A percentile compares a stretch with the other conserved stretches of the same genome.
Evolutionary conservation across 2,888 invertebrate genomes (phyloP).

Genomic region (Drosophila putrida): DNA sequence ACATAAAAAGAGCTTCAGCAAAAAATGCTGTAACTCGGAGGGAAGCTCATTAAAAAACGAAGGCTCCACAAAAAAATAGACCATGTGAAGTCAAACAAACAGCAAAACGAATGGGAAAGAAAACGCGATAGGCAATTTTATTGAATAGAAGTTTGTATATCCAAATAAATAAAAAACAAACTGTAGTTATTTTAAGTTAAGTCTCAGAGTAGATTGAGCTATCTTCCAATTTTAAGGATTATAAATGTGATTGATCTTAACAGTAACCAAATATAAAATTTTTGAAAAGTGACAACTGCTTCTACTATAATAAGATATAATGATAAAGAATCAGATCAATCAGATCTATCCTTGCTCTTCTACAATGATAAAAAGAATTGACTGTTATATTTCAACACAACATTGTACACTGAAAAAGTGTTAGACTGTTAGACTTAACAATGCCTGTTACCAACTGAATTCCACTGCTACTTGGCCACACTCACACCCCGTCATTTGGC

Average conservation of each 20-base stretch:
- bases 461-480: conserved; percentile 4
- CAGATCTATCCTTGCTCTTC: not conserved
- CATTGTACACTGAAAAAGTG: not conserved
- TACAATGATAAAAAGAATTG: not conserved
- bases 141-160: not conserved
- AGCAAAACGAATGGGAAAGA: not conserved
- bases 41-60: conserved; percentile 71
- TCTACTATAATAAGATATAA: too few species aligned
- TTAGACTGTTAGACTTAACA: conserved; percentile 3
- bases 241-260: too few species aligned
- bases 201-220: too few species aligned
- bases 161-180: not conserved
- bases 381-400: conserved; percentile 1
- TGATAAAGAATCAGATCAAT: not conserved
- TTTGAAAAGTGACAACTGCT: too few species aligned
- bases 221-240: too few species aligned
- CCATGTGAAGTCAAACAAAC: conserved; percentile 15
- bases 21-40: conserved; percentile 31
- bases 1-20: conserved; percentile 27
- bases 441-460: conserved; percentile 20
- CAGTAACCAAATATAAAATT: too few species aligned
- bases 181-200: too few species aligned
- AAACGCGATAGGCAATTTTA: not conserved
- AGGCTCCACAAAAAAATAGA: conserved; percentile 18
- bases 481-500: conserved; percentile 15